phyloP scores from a whole-genome alignment of 2,113 vertebrate species.

The Oxyura jamaicensis region DNA sequence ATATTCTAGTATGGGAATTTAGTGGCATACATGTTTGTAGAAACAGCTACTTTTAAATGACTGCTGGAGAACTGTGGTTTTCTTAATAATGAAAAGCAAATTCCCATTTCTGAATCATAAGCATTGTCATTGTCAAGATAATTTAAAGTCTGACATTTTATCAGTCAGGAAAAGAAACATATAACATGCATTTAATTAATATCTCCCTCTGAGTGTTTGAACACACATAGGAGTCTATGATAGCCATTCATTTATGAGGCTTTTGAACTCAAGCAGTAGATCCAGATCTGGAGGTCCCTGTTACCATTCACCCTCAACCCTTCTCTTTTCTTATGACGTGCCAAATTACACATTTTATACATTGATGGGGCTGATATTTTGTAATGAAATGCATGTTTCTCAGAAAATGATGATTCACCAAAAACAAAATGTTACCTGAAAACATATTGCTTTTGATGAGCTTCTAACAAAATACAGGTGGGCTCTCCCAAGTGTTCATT shows the following conservation, averaged over 20 bases:
- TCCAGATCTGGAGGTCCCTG: background rate
- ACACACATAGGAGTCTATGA: background rate
- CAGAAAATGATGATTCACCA: conserved; percentile 38
- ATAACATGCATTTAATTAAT: conserved; percentile 52
- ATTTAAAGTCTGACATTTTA: conserved; percentile 54
- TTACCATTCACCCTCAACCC: background rate
- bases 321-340: background rate
- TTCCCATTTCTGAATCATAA: conserved; percentile 53
- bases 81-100: conserved; percentile 57
- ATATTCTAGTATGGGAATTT: conserved; percentile 34
- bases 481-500: background rate
- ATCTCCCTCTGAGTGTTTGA: background rate
- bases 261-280: background rate
- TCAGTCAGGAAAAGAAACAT: conserved; percentile 48
- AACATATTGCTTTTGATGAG: background rate
- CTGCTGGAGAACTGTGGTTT: conserved; percentile 18
- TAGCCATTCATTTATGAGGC: background rate
- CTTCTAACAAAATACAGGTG: background rate
- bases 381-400: background rate
- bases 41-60: conserved; percentile 47
- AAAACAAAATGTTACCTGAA: background rate
- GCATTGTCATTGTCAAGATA: conserved; percentile 8
- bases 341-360: background rate
- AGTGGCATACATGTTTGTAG: background rate
- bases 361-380: background rate